These are phyloP conservation scores for Styela clava DNA, from an alignment of 23 tunicate genomes.

Conservation along the genomic window DNA sequence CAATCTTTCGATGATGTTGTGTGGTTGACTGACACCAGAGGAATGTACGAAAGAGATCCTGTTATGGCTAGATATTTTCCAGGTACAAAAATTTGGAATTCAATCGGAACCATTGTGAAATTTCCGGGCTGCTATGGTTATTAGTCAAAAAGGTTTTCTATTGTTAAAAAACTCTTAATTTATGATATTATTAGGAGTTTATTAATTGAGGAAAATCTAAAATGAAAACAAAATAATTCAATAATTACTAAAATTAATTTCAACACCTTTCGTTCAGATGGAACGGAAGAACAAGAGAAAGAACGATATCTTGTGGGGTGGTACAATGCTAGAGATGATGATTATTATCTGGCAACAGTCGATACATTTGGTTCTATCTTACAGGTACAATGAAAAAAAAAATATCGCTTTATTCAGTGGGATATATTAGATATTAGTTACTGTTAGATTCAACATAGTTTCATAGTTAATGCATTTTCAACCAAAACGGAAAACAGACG, in stretches of 20 bases:
- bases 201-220: too few relatives aligned
- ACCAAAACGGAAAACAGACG: too few relatives aligned
- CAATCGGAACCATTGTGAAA: too few relatives aligned
- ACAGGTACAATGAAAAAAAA: too few relatives aligned
- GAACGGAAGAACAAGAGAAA: background rate
- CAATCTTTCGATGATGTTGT: conserved; percentile 40
- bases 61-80: conserved; percentile 53
- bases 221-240: too few relatives aligned
- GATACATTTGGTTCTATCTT: conserved; percentile 51
- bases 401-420: background rate
- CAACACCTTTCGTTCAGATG: background rate
- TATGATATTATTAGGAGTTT: too few relatives aligned
- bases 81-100: conserved; percentile 14
- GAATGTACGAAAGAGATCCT: conserved; percentile 64
- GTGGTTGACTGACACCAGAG: conserved; percentile 63
- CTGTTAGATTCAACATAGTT: too few relatives aligned
- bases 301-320: conserved; percentile 68
- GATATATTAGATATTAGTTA: too few relatives aligned
- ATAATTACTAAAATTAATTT: too few relatives aligned
- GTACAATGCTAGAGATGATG: conserved; percentile 28
- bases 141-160: too few relatives aligned
- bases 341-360: conserved; percentile 39
- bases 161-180: too few relatives aligned
- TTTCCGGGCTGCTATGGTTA: background rate
- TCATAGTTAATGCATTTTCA: too few relatives aligned